Percentiles rank a stretch among this genome's conserved stretches.
Evolutionary conservation across 1,140 invertebrate species (phyloP).

Genomic region (Calephelis nemesis): DNA sequence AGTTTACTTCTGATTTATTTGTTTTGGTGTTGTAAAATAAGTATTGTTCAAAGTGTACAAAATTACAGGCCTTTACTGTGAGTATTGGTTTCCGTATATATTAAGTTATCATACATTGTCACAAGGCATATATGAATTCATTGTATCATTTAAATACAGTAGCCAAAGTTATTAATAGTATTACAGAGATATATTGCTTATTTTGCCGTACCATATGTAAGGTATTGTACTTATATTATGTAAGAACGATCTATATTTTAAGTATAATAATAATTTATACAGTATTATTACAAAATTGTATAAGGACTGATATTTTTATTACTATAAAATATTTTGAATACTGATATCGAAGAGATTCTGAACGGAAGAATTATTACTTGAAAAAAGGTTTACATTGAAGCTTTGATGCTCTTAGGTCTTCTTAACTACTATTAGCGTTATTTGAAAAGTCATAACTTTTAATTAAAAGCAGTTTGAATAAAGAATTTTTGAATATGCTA

Average conservation of each 20-base stretch:
- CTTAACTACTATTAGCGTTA: too few relatives aligned
- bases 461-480: too few relatives aligned
- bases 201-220: slow-evolving; percentile 53
- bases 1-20: slow-evolving; percentile 69
- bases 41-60: slow-evolving; percentile 70
- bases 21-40: slow-evolving; percentile 74
- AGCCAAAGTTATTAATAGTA: slow-evolving; percentile 46
- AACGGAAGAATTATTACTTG: slow-evolving; percentile 32
- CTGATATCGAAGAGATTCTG: slow-evolving; percentile 19
- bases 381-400: slow-evolving; percentile 22
- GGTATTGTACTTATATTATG: slow-evolving; percentile 57
- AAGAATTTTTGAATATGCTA: too few relatives aligned
- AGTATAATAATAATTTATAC: slow-evolving; percentile 26
- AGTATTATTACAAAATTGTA: slow-evolving; percentile 53
- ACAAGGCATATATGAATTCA: slow-evolving; percentile 48
- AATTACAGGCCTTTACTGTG: slow-evolving; percentile 73
- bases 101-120: slow-evolving; percentile 48
- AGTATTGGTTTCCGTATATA: slow-evolving; percentile 55
- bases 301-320: slow-evolving; percentile 29
- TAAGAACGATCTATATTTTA: slow-evolving; percentile 49
- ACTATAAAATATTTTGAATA: slow-evolving; percentile 30
- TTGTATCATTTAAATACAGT: slow-evolving; percentile 56
- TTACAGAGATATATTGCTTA: slow-evolving; percentile 62
- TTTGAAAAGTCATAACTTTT: too few relatives aligned
- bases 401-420: slow-evolving; percentile 4